Percentiles rank a stretch among this genome's conserved stretches.
phyloP scores from a whole-genome alignment of 2,113 vertebrate genomes.

The Patagioenas fasciata region DNA sequence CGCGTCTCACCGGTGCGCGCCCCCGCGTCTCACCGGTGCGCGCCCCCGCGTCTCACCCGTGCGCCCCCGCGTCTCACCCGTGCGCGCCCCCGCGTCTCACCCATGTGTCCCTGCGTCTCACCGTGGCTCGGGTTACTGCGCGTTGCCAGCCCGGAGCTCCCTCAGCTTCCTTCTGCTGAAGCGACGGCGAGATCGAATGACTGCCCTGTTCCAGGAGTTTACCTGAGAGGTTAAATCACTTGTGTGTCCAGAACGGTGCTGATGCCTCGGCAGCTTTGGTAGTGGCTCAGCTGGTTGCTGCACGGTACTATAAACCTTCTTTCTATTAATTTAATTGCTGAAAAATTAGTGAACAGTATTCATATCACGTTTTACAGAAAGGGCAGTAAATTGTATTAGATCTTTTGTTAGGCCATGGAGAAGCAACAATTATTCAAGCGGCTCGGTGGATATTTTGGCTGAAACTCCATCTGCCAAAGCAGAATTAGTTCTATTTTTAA shows the following conservation, averaged over 20 bases:
- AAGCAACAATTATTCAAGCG: neutral
- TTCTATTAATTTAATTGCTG: neutral
- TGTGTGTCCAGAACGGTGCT: neutral
- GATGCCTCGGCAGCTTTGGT: neutral
- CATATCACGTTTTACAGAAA: neutral
- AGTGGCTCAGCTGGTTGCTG: neutral
- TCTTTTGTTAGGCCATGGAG: neutral
- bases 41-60: neutral
- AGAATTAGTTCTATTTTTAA: constrained; percentile 44
- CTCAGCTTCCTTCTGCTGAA: neutral
- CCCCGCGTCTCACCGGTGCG: neutral
- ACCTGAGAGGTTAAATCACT: neutral
- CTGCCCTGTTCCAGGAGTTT: neutral
- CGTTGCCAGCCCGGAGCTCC: neutral
- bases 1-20: neutral
- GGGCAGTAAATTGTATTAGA: neutral
- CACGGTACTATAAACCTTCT: neutral
- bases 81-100: neutral
- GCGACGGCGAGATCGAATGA: neutral
- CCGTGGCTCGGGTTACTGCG: neutral
- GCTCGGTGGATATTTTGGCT: constrained; percentile 25
- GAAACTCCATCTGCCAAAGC: neutral
- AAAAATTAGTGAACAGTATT: neutral
- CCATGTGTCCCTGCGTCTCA: neutral
- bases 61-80: neutral